Evolutionary conservation across 2,888 invertebrate genomes (phyloP).

Genomic region (Plagodis pulveraria): DNA sequence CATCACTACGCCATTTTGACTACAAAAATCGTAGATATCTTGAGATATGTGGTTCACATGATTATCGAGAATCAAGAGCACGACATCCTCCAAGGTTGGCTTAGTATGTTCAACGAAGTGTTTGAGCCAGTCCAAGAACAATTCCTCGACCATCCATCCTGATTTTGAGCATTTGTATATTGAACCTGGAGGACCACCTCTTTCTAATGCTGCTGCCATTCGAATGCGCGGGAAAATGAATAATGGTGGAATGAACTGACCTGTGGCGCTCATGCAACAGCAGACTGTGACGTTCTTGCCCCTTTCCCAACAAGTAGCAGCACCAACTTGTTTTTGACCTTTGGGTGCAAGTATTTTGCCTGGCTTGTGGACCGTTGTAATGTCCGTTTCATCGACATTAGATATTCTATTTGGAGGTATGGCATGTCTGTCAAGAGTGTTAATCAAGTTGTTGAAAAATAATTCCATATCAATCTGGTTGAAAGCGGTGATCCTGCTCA

Average conservation of each 20-base stretch:
- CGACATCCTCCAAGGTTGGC: constrained; percentile 4
- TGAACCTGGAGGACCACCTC: no score
- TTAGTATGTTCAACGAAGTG: no score
- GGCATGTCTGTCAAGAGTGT: no score
- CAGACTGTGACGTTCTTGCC: constrained; percentile 3
- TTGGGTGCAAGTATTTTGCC: background rate
- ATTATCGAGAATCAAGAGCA: constrained; percentile 2
- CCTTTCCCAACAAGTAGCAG: constrained; percentile 4
- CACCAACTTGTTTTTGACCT: constrained; percentile 4
- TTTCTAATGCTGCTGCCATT: no score
- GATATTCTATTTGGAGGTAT: no score
- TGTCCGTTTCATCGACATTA: no score
- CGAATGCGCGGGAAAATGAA: no score
- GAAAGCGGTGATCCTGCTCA: constrained; percentile 1
- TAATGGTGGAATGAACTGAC: no score
- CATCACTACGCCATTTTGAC: constrained; percentile 1
- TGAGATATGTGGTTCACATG: background rate
- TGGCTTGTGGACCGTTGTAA: background rate
- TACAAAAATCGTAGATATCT: background rate
- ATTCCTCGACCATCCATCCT: no score
- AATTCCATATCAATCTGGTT: background rate
- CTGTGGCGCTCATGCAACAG: no score
- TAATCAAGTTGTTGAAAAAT: constrained; percentile 1
- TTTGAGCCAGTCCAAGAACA: no score
- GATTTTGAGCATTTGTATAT: no score